Percentiles rank a stretch among this genome's conserved stretches.
phyloP scores from a whole-genome alignment of 2,797 vertebrate species.

The Crenuchus spilurus region DNA sequence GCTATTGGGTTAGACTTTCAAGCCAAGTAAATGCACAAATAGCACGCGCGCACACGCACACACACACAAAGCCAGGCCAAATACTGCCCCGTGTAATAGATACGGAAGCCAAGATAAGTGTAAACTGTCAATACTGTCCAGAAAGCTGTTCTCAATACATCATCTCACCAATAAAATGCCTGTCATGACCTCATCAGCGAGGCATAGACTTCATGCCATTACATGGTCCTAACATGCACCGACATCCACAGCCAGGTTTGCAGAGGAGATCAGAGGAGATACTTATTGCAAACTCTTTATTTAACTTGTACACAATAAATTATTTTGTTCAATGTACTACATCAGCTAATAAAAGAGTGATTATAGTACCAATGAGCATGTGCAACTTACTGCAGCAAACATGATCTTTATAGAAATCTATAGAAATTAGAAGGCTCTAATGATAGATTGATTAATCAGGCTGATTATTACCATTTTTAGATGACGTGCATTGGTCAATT shows the following conservation, averaged over 20 bases:
- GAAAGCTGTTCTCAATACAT: constrained; percentile 15
- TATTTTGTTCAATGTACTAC: neutral
- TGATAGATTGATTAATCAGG: too few species aligned
- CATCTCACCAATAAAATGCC: neutral
- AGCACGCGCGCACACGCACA: neutral
- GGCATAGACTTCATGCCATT: constrained; percentile 9
- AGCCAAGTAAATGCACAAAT: constrained; percentile 5
- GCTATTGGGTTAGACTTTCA: neutral
- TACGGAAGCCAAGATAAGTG: neutral
- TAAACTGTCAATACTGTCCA: constrained; percentile 22
- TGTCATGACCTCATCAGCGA: constrained; percentile 30
- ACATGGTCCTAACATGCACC: neutral
- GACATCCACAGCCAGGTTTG: neutral
- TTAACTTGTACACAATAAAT: neutral
- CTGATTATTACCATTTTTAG: too few species aligned
- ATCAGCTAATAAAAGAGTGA: neutral
- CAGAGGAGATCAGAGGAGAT: neutral
- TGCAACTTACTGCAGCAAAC: too few species aligned
- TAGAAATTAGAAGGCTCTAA: too few species aligned
- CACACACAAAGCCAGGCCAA: constrained; percentile 4
- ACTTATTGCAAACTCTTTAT: neutral
- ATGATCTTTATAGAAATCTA: too few species aligned
- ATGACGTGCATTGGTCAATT: too few species aligned
- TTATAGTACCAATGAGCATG: neutral
- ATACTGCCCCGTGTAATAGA: constrained; percentile 3